Evolutionary conservation across 92 coral and sea anemone species (phyloP), one percentile per base, ranked within the genome.

Genomic region (Palythoa heliodiscus): DNA sequence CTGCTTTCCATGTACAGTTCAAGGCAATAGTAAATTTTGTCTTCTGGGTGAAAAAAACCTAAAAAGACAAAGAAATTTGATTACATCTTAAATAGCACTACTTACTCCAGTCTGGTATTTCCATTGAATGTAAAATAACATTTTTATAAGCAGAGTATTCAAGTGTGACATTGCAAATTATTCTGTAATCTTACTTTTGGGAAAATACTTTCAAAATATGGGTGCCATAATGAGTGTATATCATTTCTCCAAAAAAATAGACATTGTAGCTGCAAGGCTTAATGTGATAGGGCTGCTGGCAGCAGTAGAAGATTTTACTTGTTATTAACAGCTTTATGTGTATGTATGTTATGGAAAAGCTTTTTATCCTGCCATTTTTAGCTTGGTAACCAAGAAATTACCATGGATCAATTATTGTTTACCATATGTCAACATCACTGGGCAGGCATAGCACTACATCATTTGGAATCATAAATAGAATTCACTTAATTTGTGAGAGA

Each of bases 1-100:
- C 40, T 66, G 84, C 74, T 19, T 64, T 64, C 43, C 16, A 8
- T 60, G 84, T 79, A 79, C 84, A 79, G 73, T 63, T 43, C n/a
- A 10, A 75, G 58, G 38, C 38, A 75, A 3, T 14, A 43, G 69
- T 5, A 3, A 38, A 60, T 11, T 17, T 54, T 7, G 48, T 78
- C 54, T 39, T 78, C 19, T 2, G 47, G 10, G 7, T 63, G 25
- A n/a, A 19, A 17, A 9, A 63, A 4, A 19, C 0, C 69, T 5
- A n/a, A 63, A 63, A 19, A 16, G 20, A 68, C 37, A 39, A 29
- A 77, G 23, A 11, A 8, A 12, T 14, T 54, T 14, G 50, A 38
- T 57, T n/a, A 20, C 11, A 78, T n/a, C 4, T 38, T 60, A n/a
- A 17, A 16, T 57, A 58, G 4, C 39, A 53, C 81, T 76, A 24